Evolutionary conservation across 2,888 invertebrate species (phyloP), one percentile per base, ranked within the genome.

Genomic region (Amorpha juglandis): DNA sequence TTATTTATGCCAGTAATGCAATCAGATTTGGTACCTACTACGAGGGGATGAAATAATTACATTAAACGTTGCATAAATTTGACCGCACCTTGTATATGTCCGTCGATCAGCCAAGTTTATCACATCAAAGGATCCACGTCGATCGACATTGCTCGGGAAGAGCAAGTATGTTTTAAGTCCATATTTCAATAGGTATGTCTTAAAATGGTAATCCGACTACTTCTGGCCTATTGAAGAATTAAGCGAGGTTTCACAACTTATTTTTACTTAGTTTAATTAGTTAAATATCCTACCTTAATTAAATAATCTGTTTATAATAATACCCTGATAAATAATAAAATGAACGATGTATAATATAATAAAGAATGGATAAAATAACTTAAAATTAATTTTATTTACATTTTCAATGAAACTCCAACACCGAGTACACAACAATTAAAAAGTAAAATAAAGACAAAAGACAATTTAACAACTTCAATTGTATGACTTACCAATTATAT

Each of bases 291-390:
- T 72, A 71, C 48, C 38, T 68, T 64, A 21, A 55, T 63, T 67
- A 64, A 38, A 58, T 65, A 19, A 38, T 55, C 33, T 42, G 14
- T 53, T 47, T 58, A 65, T 55, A 42, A 48, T 65, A 65, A 55
- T 65, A 65, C 64, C 64, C 64, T 65, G 64, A 58, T 58, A 65
- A 65, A 65, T 58, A 65, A 47, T 58, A 65, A 65, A 65, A 68
- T 65, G 66, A 62, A 74, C 62, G 66, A 66, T 66, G 63, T 66
- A 65, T 68, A 58, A 62, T 53, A 68, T 65, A 63, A 27, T 62
- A 67, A 70, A 27, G 63, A 42, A 12, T 11, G 19, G 19, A 58
- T 42, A 42, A 16, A 38, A 38, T 42, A 42, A 42, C 58, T 19
- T 42, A 58, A 42, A 42, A 58, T 16, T 58, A 58, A 58, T 58